Percentiles rank a stretch among this genome's conserved stretches.
These are phyloP conservation scores for Corvus moneduloides DNA, from an alignment of 2,113 vertebrate genomes.

Conservation along the genomic window DNA sequence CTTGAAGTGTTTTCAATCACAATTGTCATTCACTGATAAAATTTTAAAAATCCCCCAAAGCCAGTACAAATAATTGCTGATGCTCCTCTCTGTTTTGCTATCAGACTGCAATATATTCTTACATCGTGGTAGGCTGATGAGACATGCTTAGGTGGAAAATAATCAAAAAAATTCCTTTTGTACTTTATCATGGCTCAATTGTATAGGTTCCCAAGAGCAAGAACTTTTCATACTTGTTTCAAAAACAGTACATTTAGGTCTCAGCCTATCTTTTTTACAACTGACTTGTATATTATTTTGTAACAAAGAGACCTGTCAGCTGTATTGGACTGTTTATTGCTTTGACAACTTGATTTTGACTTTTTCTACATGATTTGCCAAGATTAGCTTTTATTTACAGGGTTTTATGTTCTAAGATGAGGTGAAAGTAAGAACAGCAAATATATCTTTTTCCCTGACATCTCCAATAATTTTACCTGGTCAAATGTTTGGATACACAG, in stretches of 20 bases:
- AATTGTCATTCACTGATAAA: background rate
- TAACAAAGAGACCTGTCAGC: constrained; percentile 40
- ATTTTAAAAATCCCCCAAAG: background rate
- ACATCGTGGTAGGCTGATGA: background rate
- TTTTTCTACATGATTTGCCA: constrained; percentile 61
- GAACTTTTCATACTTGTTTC: background rate
- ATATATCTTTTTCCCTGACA: constrained; percentile 53
- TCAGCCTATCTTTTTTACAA: constrained; percentile 41
- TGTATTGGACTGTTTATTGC: constrained; percentile 41
- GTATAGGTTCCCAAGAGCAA: background rate
- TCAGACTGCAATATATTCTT: background rate
- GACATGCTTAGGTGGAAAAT: background rate
- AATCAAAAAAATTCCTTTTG: background rate
- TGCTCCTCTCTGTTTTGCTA: background rate
- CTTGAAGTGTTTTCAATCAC: background rate
- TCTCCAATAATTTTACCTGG: constrained; percentile 44
- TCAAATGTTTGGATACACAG: constrained; percentile 38
- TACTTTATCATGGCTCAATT: background rate
- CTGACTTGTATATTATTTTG: constrained; percentile 23
- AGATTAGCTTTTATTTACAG: constrained; percentile 62
- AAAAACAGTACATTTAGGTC: background rate
- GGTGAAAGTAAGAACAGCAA: constrained; percentile 57
- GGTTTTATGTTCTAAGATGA: constrained; percentile 47
- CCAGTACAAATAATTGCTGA: background rate
- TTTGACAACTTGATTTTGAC: constrained; percentile 58